Evolutionary conservation across 2,888 invertebrate species (phyloP).

Genomic region (Caenorhabditis sp.): DNA sequence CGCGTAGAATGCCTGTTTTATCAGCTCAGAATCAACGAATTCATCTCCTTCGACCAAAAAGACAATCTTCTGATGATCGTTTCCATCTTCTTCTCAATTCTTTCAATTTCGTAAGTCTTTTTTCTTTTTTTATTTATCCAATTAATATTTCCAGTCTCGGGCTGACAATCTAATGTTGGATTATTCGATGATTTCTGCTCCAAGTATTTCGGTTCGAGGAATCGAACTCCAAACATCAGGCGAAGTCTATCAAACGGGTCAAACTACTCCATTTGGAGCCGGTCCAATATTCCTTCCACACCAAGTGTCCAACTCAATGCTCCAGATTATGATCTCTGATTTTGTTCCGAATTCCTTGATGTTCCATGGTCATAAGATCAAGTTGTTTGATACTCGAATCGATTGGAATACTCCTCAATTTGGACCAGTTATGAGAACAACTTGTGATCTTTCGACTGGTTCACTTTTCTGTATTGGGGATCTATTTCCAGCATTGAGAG

Average conservation of each 20-base stretch:
- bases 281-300: conserved; percentile 38
- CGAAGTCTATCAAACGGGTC: conserved; percentile 46
- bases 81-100: conserved; percentile 44
- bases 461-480: conserved; percentile 68
- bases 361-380: conserved; percentile 69
- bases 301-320: conserved; percentile 28
- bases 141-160: conserved; percentile 51
- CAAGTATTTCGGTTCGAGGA: conserved; percentile 48
- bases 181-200: conserved; percentile 58
- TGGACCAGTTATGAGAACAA: conserved; percentile 69
- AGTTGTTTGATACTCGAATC: conserved; percentile 67
- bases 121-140: neutral
- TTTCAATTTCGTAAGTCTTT: conserved; percentile 46
- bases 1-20: neutral
- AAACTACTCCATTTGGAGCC: conserved; percentile 54
- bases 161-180: conserved; percentile 65
- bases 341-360: conserved; percentile 67
- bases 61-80: conserved; percentile 28
- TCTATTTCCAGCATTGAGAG: conserved; percentile 65
- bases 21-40: conserved; percentile 3
- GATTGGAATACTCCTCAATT: conserved; percentile 69
- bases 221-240: conserved; percentile 63
- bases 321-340: conserved; percentile 64
- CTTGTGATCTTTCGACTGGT: conserved; percentile 62
- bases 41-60: conserved; percentile 2